phyloP scores from a whole-genome alignment of 2,888 invertebrate genomes.

The Synergus gifuensis region DNA sequence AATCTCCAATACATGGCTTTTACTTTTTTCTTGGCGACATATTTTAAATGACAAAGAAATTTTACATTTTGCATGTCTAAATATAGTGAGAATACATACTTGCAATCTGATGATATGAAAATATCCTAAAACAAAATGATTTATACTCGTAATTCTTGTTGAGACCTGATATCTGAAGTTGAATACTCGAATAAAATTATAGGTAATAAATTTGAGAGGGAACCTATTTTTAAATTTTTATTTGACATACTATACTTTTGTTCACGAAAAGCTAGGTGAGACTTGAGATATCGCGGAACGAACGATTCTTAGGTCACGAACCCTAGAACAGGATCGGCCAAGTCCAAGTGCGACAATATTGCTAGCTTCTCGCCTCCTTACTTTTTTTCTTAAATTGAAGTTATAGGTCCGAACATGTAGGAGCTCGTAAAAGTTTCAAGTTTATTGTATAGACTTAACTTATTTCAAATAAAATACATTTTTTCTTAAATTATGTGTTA shows the following conservation, averaged over 20 bases:
- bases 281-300: constrained; percentile 47
- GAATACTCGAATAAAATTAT: neutral
- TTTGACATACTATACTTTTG: neutral
- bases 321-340: constrained; percentile 39
- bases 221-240: neutral
- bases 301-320: constrained; percentile 50
- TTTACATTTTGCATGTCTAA: neutral
- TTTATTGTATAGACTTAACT: constrained; percentile 4
- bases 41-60: neutral
- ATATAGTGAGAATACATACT: neutral
- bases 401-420: constrained; percentile 16
- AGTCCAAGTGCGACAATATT: constrained; percentile 40
- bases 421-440: constrained; percentile 23
- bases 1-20: neutral
- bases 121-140: neutral
- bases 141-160: neutral
- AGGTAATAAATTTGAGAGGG: neutral
- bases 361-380: constrained; percentile 26
- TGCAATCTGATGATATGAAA: neutral
- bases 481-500: neutral
- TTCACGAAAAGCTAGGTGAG: constrained; percentile 14
- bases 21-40: neutral
- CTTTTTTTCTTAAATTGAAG: constrained; percentile 26
- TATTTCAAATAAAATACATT: constrained; percentile 17
- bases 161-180: neutral